These are phyloP conservation scores for Perdita meconis DNA, from an alignment of 2,888 invertebrate species.

Conservation along the genomic window DNA sequence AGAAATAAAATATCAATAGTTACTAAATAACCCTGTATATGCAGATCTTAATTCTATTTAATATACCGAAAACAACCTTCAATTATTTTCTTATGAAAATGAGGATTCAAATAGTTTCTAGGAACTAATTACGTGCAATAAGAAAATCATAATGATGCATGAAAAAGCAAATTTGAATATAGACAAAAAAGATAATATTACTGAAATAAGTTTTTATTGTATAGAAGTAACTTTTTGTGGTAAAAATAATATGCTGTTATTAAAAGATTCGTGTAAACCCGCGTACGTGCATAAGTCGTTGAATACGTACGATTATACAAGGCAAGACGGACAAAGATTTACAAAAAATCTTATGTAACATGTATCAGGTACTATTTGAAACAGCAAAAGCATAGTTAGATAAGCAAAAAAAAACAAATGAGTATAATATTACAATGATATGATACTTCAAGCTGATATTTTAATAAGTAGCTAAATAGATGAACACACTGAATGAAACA, in stretches of 20 bases:
- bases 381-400: not conserved
- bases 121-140: too few relatives aligned
- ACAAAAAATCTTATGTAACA: constrained; percentile 22
- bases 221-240: not conserved
- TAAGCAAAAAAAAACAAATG: not conserved
- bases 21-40: too few relatives aligned
- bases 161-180: too few relatives aligned
- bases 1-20: too few relatives aligned
- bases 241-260: not conserved
- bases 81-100: too few relatives aligned
- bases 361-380: constrained; percentile 9
- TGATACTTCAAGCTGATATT: not conserved
- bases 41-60: too few relatives aligned
- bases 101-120: too few relatives aligned
- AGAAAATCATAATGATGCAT: too few relatives aligned
- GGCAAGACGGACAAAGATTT: constrained; percentile 5
- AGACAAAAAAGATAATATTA: too few relatives aligned
- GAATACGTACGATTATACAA: constrained; percentile 8
- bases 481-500: not conserved
- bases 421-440: not conserved
- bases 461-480: not conserved
- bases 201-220: not conserved
- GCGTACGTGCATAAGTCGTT: too few relatives aligned
- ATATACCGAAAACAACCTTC: too few relatives aligned
- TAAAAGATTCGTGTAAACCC: not conserved